These are phyloP conservation scores for fruit fly (Drosophila melanogaster) DNA, from an alignment of 1,140 invertebrate genomes.

Conservation along the genomic window DNA sequence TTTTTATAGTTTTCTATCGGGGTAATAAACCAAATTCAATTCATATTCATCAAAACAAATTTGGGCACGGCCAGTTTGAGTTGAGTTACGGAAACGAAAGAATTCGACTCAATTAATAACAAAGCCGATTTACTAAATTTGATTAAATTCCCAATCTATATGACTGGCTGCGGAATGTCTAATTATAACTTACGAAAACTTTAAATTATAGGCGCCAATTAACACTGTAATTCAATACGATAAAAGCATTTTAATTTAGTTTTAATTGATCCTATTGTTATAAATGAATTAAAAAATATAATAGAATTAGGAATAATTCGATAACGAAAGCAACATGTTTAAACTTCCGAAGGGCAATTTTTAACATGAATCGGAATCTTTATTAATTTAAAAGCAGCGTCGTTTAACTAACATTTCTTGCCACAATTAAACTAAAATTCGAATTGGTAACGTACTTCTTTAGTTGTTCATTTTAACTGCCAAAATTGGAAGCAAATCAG, in stretches of 20 bases:
- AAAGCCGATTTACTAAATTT: conserved; percentile 8
- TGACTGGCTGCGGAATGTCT: neutral
- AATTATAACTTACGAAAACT: neutral
- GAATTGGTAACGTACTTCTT: conserved; percentile 1
- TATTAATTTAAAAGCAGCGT: too few species aligned
- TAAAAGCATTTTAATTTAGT: conserved; percentile 13
- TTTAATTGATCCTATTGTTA: conserved; percentile 3
- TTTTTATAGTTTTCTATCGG: conserved; percentile 13
- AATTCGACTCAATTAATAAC: conserved; percentile 19
- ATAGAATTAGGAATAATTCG: too few species aligned
- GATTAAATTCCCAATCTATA: neutral
- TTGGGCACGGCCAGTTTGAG: conserved; percentile 3
- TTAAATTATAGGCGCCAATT: neutral
- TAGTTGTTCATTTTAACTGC: conserved; percentile 12
- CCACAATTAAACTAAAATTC: neutral
- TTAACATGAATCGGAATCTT: too few species aligned
- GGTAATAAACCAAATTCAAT: conserved; percentile 45
- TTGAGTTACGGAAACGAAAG: conserved; percentile 16
- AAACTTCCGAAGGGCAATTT: too few species aligned
- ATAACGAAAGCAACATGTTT: neutral
- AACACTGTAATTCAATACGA: conserved; percentile 4
- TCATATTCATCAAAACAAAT: conserved; percentile 44
- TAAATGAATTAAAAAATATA: neutral
- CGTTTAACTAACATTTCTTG: neutral
- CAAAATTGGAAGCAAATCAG: conserved; percentile 4